Percentiles rank a stretch among this genome's conserved stretches.
These are phyloP conservation scores for Caenorhabditis wallacei DNA, from an alignment of 2,888 invertebrate species.

Conservation along the genomic window DNA sequence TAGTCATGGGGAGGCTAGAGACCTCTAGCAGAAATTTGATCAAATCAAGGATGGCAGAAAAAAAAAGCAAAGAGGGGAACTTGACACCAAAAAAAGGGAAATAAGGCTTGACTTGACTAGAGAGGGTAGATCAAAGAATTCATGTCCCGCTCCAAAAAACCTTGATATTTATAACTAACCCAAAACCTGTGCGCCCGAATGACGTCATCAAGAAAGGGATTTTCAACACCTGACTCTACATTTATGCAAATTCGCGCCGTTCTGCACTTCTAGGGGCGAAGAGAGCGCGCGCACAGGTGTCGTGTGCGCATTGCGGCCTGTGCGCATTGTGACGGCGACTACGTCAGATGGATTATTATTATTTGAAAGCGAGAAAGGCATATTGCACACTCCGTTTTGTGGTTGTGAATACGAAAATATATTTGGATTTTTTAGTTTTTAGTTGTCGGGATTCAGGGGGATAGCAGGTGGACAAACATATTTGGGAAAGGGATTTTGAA, in stretches of 20 bases:
- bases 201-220: not conserved
- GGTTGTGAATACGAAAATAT: not conserved
- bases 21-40: constrained; percentile 36
- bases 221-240: not conserved
- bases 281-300: too few relatives aligned
- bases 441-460: not conserved
- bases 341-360: constrained; percentile 50
- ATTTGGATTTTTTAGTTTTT: not conserved
- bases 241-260: not conserved
- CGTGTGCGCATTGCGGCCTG: constrained; percentile 25
- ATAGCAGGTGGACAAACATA: constrained; percentile 22
- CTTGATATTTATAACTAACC: too few relatives aligned
- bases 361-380: constrained; percentile 3
- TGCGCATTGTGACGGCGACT: constrained; percentile 21
- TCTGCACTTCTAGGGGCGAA: too few relatives aligned
- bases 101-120: not conserved
- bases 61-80: not conserved
- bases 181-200: not conserved
- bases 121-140: not conserved
- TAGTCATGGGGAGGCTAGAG: not conserved
- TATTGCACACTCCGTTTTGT: not conserved
- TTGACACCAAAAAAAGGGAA: constrained; percentile 5
- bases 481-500: not conserved
- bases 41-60: constrained; percentile 27
- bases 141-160: not conserved